phyloP scores from a whole-genome alignment of 2,888 invertebrate species.

The Psylliodes chrysocephalus region DNA sequence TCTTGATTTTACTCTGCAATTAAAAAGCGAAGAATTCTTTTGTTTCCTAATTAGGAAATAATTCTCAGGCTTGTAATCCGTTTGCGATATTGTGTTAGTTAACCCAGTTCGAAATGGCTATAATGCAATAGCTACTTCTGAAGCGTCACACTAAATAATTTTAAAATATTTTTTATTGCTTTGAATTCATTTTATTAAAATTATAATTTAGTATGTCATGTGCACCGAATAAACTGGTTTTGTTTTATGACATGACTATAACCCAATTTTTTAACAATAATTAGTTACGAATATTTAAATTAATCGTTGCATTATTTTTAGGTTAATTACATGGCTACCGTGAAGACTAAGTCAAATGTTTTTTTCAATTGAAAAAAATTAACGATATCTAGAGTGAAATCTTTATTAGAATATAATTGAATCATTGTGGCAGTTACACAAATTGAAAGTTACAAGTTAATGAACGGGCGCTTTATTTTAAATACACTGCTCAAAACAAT shows the following conservation, averaged over 20 bases:
- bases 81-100: background rate
- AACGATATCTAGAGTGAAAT: background rate
- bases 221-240: slow-evolving; percentile 30
- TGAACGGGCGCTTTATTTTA: too few relatives aligned
- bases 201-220: slow-evolving; percentile 29
- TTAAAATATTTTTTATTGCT: background rate
- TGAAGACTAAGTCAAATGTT: background rate
- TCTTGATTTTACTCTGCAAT: background rate
- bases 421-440: too few relatives aligned
- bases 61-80: slow-evolving; percentile 1
- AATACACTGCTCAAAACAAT: too few relatives aligned
- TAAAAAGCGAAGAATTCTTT: slow-evolving; percentile 8
- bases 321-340: background rate
- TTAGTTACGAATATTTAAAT: slow-evolving; percentile 4
- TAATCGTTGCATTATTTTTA: slow-evolving; percentile 4
- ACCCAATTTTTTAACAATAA: slow-evolving; percentile 29
- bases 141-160: slow-evolving; percentile 1
- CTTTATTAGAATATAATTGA: too few relatives aligned
- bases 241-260: slow-evolving; percentile 32
- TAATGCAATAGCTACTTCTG: slow-evolving; percentile 8
- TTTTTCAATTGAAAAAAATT: background rate
- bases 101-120: slow-evolving; percentile 12
- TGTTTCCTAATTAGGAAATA: slow-evolving; percentile 6
- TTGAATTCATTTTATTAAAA: slow-evolving; percentile 18
- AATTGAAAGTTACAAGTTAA: too few relatives aligned